Evolutionary conservation across 1,140 invertebrate genomes (phyloP), one percentile per base, ranked within the genome.

Genomic region (Aphidius gifuensis): DNA sequence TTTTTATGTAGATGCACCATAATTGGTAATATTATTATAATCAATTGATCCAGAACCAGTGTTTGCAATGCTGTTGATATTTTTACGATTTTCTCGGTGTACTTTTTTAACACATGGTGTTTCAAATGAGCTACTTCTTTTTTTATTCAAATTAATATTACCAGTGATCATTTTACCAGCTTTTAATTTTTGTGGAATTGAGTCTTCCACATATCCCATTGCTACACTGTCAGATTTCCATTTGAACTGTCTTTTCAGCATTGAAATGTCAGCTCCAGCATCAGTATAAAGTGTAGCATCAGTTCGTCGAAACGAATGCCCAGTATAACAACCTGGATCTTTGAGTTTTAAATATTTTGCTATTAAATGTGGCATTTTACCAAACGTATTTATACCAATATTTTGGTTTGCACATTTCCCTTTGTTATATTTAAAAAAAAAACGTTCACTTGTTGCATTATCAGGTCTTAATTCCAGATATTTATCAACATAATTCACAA

Each of bases 211-310:
- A 51, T 51, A 51, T n/a, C 49, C 32, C 4, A 32, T 32, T 32
- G 49, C 49, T 32, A 51, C 49, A 32, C 7, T 23, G 1, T 7
- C 49, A 1, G 49, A 51, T 5, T 51, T 51, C 49, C 32, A 51
- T 8, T 16, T 32, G 9, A 21, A 21, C 7, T 51, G 49, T 9
- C 49, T 21, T 32, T 32, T 51, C 0, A 51, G 21, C 49, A 51
- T 51, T 23, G 49, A 32, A 32, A 74, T 60, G 68, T 68, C 60
- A 21, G 63, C 72, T 23, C 70, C 71, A 21, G 65, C 57, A 54
- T 72, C 60, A 3, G 65, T 65, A 21, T 66, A 48, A 11, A 69
- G 47, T 7, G 60, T 62, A 8, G 68, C 66, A 50, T 64, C 66
- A 38, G 65, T 62, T 39, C 64, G 53, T 6, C 66, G 61, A 46